These are phyloP conservation scores for Gonioctena quinquepunctata DNA, from an alignment of 1,140 invertebrate genomes.

Conservation along the genomic window DNA sequence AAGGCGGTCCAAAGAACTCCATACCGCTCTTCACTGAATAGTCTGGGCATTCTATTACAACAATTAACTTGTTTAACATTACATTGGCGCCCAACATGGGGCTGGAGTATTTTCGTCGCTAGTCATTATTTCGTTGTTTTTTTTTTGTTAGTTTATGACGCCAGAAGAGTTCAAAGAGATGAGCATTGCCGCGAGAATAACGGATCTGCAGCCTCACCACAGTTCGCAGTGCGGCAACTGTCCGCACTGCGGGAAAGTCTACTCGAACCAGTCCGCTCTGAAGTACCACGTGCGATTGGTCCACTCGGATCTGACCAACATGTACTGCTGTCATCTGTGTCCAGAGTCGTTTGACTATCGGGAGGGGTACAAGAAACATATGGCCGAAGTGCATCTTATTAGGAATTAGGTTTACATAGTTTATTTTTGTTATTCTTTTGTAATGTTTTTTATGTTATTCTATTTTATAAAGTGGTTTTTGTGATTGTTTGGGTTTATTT, in stretches of 20 bases:
- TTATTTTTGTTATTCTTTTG: constrained; percentile 12
- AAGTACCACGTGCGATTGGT: constrained; percentile 72
- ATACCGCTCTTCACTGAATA: no score
- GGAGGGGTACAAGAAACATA: constrained; percentile 68
- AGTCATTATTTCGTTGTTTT: no score
- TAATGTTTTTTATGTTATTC: background rate
- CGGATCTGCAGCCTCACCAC: constrained; percentile 57
- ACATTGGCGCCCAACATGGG: no score
- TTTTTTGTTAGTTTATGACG: constrained; percentile 15
- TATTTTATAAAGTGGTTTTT: constrained; percentile 5
- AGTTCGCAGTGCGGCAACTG: constrained; percentile 66
- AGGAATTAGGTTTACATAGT: constrained; percentile 56
- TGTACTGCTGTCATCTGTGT: constrained; percentile 68
- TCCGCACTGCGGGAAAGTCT: constrained; percentile 65
- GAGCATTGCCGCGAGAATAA: constrained; percentile 30
- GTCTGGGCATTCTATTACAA: no score
- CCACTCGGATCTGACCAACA: constrained; percentile 68
- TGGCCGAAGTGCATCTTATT: constrained; percentile 66
- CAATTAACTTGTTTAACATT: no score
- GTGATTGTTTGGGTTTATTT: background rate
- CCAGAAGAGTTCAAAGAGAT: constrained; percentile 28
- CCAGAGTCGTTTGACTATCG: constrained; percentile 67
- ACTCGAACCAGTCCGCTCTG: constrained; percentile 66
- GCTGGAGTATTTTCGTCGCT: no score
- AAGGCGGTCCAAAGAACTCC: no score